Base-by-base conservation (phyloP, 2,113 vertebrate species). In the Sebastes fasciatus region DNA sequence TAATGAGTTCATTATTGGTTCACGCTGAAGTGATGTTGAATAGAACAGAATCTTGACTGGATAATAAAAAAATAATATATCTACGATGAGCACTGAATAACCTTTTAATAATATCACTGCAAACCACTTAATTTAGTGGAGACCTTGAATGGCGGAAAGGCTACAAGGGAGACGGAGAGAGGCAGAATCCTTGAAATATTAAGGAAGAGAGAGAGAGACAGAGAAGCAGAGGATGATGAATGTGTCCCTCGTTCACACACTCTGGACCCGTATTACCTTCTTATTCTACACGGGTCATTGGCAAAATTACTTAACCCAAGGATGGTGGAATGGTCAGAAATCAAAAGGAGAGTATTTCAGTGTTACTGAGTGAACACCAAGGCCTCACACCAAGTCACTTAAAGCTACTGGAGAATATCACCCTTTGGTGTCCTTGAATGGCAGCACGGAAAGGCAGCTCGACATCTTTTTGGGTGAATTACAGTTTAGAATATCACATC, bases 301-400 rank as follows among this genome's bases (percentile, higher is more conserved):
- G 73, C 43, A 86, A 77, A 88, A 90, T 85, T 43, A 86, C 81
- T 85, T 62, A 84, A 82, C 55, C 54, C 79, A 79, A 85, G 68
- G 86, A 85, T 68, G 55, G 73, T 2, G 58, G 57, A 80, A 68
- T 79, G 62, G 54, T 80, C 75, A 66, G 72, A 68, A 71, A 49
- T 72, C 40, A 71, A 75, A 63, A 77, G 43, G 65, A 0, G 13
- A 40, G 2, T 54, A 42, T 86, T 89, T 77, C 72, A 77, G 34
- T 60, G 67, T 60, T 34, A 58, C 14, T 40, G 63, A 57, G 34
- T 63, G 78, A n/a, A 78, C 55, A 75, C 76, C 85, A 79, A 86
- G 86, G 80, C 84, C 63, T 64, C 10, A 12, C 16, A 34, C 14
- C 1, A 1, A 23, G 61, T 66, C 46, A 73, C 49, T 70, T 14